These are phyloP conservation scores for Cheilosia impressa DNA, from an alignment of 2,888 invertebrate genomes.

Conservation along the genomic window DNA sequence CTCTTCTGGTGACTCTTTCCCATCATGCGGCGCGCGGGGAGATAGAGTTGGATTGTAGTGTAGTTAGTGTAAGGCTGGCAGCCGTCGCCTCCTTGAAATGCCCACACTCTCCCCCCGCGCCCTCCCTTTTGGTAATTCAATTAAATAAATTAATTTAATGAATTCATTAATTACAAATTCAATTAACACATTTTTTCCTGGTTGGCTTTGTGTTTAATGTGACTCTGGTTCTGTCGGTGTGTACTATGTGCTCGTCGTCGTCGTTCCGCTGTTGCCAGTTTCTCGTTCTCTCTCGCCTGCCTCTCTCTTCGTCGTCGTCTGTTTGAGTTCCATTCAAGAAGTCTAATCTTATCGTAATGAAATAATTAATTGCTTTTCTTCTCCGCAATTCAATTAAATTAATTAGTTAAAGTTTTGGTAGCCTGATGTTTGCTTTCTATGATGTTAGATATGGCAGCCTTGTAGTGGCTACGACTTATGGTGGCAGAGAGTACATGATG, in stretches of 20 bases:
- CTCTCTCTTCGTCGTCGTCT: slow-evolving; percentile 9
- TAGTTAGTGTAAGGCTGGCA: too few species aligned
- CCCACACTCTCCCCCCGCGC: slow-evolving; percentile 16
- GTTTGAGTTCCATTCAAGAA: slow-evolving; percentile 54
- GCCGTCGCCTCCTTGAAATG: background rate
- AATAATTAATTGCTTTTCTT: slow-evolving; percentile 74
- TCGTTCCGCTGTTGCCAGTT: slow-evolving; percentile 35
- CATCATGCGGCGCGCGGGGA: slow-evolving; percentile 8
- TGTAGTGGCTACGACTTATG: slow-evolving; percentile 20
- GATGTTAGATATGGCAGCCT: slow-evolving; percentile 10
- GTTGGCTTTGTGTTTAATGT: slow-evolving; percentile 37
- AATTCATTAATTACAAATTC: slow-evolving; percentile 75
- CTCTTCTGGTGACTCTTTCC: slow-evolving; percentile 48
- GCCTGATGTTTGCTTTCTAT: slow-evolving; percentile 52
- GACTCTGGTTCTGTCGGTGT: background rate
- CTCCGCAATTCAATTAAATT: slow-evolving; percentile 72
- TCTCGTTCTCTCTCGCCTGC: background rate
- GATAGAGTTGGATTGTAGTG: background rate
- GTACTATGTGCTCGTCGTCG: slow-evolving; percentile 25
- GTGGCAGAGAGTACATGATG: slow-evolving; percentile 34
- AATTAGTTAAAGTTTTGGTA: slow-evolving; percentile 71
- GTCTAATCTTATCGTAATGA: slow-evolving; percentile 75
- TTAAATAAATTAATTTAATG: slow-evolving; percentile 76
- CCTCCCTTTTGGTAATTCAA: slow-evolving; percentile 64
- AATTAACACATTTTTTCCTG: slow-evolving; percentile 71